phyloP scores from a whole-genome alignment of 2,113 vertebrate genomes.

The Xenotilapia flavipinnis region DNA sequence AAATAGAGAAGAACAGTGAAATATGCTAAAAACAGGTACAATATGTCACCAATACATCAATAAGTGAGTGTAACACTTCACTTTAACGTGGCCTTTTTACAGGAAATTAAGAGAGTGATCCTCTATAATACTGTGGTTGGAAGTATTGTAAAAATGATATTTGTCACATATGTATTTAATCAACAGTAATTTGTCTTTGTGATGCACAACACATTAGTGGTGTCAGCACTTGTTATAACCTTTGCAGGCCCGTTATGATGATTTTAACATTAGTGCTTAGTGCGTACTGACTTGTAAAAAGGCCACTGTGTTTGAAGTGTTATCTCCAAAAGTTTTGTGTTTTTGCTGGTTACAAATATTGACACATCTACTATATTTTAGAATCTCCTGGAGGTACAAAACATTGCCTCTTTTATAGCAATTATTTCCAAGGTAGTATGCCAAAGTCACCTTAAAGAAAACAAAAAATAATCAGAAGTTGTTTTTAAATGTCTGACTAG shows the following conservation, averaged over 20 bases:
- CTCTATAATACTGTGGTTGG: not conserved
- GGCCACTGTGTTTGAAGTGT: not conserved
- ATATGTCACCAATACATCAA: not conserved
- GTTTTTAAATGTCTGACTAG: slow-evolving; percentile 64
- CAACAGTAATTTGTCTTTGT: not conserved
- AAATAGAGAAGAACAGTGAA: slow-evolving; percentile 1
- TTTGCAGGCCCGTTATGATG: not conserved
- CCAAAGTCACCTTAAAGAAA: slow-evolving; percentile 70
- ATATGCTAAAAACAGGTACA: slow-evolving; percentile 47
- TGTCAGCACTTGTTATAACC: not conserved
- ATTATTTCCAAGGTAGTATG: slow-evolving; percentile 59
- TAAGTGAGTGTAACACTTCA: not conserved
- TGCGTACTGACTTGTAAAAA: not conserved
- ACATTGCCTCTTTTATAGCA: slow-evolving; percentile 32
- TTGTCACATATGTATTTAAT: not conserved
- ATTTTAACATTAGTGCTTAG: not conserved
- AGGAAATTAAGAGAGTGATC: not conserved
- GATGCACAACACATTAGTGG: not conserved
- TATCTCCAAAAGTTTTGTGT: not conserved
- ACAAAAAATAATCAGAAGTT: slow-evolving; percentile 56
- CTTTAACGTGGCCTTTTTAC: not conserved
- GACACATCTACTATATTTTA: slow-evolving; percentile 36
- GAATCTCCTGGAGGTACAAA: slow-evolving; percentile 32
- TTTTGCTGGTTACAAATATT: slow-evolving; percentile 9
- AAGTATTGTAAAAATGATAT: not conserved